Percentiles rank a stretch among this genome's conserved stretches.
These are phyloP conservation scores for Antigone vipio DNA, from an alignment of 2,113 vertebrate species.

Conservation along the genomic window DNA sequence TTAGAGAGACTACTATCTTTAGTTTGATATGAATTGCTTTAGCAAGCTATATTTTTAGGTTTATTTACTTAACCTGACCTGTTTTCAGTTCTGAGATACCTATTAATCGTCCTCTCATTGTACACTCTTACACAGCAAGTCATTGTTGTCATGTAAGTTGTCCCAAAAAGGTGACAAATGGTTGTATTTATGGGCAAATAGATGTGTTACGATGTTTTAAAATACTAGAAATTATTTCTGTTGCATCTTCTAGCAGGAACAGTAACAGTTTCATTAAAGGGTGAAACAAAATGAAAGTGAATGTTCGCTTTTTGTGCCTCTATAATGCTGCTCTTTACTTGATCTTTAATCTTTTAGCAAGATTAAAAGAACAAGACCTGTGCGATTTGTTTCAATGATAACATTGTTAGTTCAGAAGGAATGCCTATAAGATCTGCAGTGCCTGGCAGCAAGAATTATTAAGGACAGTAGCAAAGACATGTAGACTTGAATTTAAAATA, in stretches of 20 bases:
- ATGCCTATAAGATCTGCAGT: background rate
- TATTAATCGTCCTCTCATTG: background rate
- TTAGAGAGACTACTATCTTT: background rate
- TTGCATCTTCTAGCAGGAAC: constrained; percentile 31
- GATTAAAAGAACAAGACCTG: background rate
- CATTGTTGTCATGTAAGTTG: background rate
- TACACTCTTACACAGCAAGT: background rate
- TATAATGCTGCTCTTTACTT: background rate
- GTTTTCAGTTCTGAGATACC: background rate
- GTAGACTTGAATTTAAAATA: background rate
- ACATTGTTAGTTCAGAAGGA: background rate
- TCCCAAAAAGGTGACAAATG: background rate
- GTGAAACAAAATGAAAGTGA: constrained; percentile 12
- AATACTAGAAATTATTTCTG: constrained; percentile 30
- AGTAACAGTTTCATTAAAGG: constrained; percentile 48
- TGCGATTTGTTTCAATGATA: constrained; percentile 1
- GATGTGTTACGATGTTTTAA: background rate
- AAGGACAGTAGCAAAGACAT: background rate
- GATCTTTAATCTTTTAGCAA: constrained; percentile 8
- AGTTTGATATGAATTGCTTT: background rate
- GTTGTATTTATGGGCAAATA: constrained; percentile 19
- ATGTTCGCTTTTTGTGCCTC: background rate
- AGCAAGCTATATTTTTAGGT: background rate
- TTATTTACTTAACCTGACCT: constrained; percentile 27
- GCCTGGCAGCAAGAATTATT: background rate